Evolutionary conservation across 2,113 vertebrate genomes (phyloP), one percentile per base, ranked within the genome.

Genomic region (Chamaetylas fuelleborni): DNA sequence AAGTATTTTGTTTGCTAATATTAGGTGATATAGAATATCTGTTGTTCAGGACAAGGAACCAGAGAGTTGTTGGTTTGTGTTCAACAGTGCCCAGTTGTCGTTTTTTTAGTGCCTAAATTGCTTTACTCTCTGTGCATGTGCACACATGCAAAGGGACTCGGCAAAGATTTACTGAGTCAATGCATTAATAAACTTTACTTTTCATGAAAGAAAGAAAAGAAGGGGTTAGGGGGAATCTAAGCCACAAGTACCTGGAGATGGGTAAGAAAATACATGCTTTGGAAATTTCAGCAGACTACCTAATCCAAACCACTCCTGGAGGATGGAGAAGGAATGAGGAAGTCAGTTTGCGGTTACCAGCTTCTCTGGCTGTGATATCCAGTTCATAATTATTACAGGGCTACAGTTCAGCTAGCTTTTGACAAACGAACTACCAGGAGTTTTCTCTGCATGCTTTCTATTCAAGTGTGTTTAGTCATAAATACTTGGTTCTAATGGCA

Each of bases 291-390:
- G 72, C n/a, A 66, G 94, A 78, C 86, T 87, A 45, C 93, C 62
- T 87, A 97, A 97, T 96, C 93, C 94, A 62, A 94, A 90, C 92
- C 94, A 97, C 97, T 97, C 97, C 96, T 97, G 94, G 84, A 94
- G 95, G 96, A 97, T 92, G 91, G 90, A 60, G 94, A 88, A 97
- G 91, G 98, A 98, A 98, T 98, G 98, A 98, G 98, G 98, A 98
- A 98, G 88, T 95, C 92, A 93, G 90, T 22, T 40, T 43, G 92
- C 2, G 94, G 97, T 97, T 96, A 56, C 40, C 83, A 94, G 65
- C 62, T 80, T 62, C 94, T 83, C 79, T 93, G 73, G 88, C 92
- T 80, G 91, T 18, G 38, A 96, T 94, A 96, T 65, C 88, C 96
- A 97, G 95, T 57, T 89, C 88, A 93, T 78, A 86, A 97, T 94